Evolutionary conservation across 1,140 invertebrate species (phyloP).

Genomic region (Drosophila pseudoananassae): DNA sequence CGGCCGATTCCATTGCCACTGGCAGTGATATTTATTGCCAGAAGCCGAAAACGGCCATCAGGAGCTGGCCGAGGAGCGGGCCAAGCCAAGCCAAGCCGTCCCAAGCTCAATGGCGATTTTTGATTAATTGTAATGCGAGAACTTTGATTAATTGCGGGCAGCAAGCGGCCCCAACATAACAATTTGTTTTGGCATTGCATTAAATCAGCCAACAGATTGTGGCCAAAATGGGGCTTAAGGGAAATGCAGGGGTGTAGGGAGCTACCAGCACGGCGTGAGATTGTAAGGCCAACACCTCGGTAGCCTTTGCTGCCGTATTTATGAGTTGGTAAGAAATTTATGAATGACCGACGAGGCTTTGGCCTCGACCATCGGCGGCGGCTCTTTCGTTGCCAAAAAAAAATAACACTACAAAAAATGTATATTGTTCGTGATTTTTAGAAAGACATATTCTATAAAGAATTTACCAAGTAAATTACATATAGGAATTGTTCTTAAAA

Average conservation of each 20-base stretch:
- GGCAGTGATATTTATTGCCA: conserved; percentile 62
- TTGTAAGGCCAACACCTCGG: conserved; percentile 72
- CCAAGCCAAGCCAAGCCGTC: background rate
- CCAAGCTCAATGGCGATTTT: conserved; percentile 43
- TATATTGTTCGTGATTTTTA: background rate
- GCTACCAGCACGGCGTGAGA: conserved; percentile 47
- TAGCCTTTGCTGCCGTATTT: conserved; percentile 36
- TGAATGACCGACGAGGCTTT: conserved; percentile 54
- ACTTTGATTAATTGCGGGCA: conserved; percentile 77
- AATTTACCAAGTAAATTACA: no score
- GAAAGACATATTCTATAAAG: background rate
- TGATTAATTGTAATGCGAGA: conserved; percentile 80
- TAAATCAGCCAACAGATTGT: conserved; percentile 54
- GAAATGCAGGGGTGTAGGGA: background rate
- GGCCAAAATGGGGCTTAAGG: background rate
- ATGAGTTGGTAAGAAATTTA: conserved; percentile 66
- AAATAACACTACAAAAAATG: background rate
- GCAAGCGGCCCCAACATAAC: conserved; percentile 66
- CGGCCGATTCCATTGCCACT: conserved; percentile 26
- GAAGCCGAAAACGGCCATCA: conserved; percentile 1
- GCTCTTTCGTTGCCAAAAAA: background rate
- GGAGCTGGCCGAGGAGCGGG: background rate
- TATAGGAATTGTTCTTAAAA: no score
- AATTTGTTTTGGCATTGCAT: conserved; percentile 81
- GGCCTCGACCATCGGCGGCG: conserved; percentile 37